Evolutionary conservation across 2,113 vertebrate species (phyloP), one percentile per base, ranked within the genome.

Genomic region (Ardeotis arabs): DNA sequence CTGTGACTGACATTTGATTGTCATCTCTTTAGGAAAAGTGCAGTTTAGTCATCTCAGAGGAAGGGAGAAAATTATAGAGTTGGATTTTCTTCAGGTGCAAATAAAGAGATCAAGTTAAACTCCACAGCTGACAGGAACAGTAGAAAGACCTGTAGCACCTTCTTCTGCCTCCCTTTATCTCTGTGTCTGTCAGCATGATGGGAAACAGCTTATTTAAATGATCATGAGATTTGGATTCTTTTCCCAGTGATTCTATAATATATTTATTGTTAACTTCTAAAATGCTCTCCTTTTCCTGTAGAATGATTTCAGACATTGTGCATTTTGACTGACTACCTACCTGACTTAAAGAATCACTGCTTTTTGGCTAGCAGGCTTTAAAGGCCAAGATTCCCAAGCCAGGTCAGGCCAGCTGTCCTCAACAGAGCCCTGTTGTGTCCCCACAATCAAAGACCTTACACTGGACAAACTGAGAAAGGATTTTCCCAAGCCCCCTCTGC

Each of bases 1-100:
- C 20, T 44, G 24, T 67, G 62, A 85, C 70, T 10, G 29, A 88
- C 17, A 31, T 21, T 75, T 75, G 53, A 64, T 82, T 90, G 81
- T 70, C n/a, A 50, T 77, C 10, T 74, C 68, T 79, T 62, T 55
- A 31, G 79, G 89, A 45, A 84, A 94, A 84, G 45, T 47, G 28
- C 19, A 77, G 37, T 73, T 93, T 73, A 73, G 45, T 94, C 25
- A 74, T 82, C 72, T 93, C 4, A 1, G 89, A 92, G 44, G 12
- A 77, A 68, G 31, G 41, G 21, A 83, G 21, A 80, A 81, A 86
- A 90, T 60, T 12, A 59, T 11, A 80, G 87, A 88, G 91, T 18
- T 77, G 49, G 19, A 60, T 90, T 94, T 96, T 87, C 72, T 96
- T 85, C 73, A 45, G 56, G 39, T 87, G 33, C 33, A 91, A 93